phyloP scores from a whole-genome alignment of 2,797 vertebrate species.

The Siniperca undulata region DNA sequence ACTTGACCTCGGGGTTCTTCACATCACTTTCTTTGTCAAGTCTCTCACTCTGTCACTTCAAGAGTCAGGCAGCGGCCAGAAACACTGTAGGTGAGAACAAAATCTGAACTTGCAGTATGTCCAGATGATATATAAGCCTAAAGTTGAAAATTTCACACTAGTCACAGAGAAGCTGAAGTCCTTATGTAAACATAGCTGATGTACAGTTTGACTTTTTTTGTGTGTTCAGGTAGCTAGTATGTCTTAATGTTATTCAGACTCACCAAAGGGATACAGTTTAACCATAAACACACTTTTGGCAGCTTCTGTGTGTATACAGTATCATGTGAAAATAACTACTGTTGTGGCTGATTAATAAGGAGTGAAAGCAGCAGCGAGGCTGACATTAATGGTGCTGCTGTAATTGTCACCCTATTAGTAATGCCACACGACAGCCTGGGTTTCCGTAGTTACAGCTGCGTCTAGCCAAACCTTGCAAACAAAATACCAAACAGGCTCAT shows the following conservation, averaged over 20 bases:
- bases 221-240: slow-evolving; percentile 53
- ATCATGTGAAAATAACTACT: slow-evolving; percentile 80
- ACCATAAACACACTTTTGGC: slow-evolving; percentile 82
- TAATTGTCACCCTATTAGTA: slow-evolving; percentile 88
- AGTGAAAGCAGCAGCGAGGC: slow-evolving; percentile 75
- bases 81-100: slow-evolving; percentile 46
- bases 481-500: slow-evolving; percentile 85
- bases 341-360: slow-evolving; percentile 82
- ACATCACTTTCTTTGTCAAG: slow-evolving; percentile 82
- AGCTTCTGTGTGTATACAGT: slow-evolving; percentile 76
- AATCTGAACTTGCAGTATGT: slow-evolving; percentile 52
- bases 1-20: slow-evolving; percentile 79
- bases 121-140: slow-evolving; percentile 42
- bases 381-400: slow-evolving; percentile 83
- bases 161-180: slow-evolving; percentile 35
- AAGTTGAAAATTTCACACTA: slow-evolving; percentile 49
- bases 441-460: slow-evolving; percentile 83
- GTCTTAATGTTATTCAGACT: slow-evolving; percentile 66
- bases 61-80: slow-evolving; percentile 47
- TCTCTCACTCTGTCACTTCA: slow-evolving; percentile 71
- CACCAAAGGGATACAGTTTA: slow-evolving; percentile 75
- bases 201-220: slow-evolving; percentile 40
- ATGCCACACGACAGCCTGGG: slow-evolving; percentile 82
- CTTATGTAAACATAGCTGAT: slow-evolving; percentile 56
- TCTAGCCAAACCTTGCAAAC: slow-evolving; percentile 81